Evolutionary conservation across 1,140 invertebrate species (phyloP).

Genomic region (Atta cephalotes): DNA sequence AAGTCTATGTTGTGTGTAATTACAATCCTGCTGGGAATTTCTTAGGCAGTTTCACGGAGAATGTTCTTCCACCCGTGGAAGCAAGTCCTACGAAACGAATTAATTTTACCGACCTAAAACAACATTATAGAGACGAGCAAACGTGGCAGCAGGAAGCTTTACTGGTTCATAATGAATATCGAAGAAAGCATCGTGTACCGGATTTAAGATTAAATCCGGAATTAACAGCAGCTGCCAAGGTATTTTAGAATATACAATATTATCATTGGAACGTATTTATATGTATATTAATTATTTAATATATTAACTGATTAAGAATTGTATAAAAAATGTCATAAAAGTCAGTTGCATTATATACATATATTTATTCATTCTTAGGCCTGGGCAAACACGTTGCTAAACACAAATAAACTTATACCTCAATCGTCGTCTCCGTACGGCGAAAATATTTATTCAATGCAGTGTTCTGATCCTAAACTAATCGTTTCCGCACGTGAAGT

Average conservation of each 20-base stretch:
- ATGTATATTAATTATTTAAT: no score
- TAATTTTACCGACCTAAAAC: conserved; percentile 64
- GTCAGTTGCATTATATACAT: neutral
- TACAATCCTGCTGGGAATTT: conserved; percentile 96
- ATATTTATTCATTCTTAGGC: conserved; percentile 72
- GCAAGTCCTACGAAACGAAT: conserved; percentile 80
- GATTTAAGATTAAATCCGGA: conserved; percentile 88
- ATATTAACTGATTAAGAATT: neutral
- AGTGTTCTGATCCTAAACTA: conserved; percentile 89
- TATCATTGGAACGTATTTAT: neutral
- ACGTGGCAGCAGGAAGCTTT: conserved; percentile 89
- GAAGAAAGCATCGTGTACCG: conserved; percentile 90
- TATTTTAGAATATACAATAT: conserved; percentile 79
- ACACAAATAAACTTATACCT: conserved; percentile 89
- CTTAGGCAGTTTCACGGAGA: conserved; percentile 91
- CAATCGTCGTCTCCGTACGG: conserved; percentile 88
- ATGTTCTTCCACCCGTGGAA: conserved; percentile 89
- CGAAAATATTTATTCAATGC: conserved; percentile 90
- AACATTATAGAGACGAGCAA: conserved; percentile 79
- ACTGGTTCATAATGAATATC: conserved; percentile 92
- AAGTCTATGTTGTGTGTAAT: conserved; percentile 93
- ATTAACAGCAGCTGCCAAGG: conserved; percentile 85
- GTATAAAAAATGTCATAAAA: neutral
- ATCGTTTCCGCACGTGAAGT: conserved; percentile 89
- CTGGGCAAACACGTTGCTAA: conserved; percentile 93